Evolutionary conservation across 2,888 invertebrate species (phyloP), one percentile per base, ranked within the genome.

Genomic region (Agonopterix subpropinquella): DNA sequence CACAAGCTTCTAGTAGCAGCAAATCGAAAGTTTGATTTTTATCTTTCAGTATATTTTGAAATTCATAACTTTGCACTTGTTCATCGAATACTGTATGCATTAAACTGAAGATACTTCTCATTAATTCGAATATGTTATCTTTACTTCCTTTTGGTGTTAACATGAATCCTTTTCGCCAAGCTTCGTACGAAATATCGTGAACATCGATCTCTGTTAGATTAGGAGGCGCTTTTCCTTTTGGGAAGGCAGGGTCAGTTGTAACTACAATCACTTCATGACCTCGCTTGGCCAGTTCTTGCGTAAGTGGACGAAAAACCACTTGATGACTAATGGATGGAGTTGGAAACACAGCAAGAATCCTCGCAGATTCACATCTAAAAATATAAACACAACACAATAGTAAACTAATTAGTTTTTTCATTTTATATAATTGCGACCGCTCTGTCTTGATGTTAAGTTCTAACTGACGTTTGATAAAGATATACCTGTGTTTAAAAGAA

Each of bases 261-360:
- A 88, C 56, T 0, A 86, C 65, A 0, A 77, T 67, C 0, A 90
- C 57, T 46, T 89, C 70, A 50, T 90, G 89, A 0, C 89, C 89
- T 11, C 80, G 66, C 44, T 58, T 72, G 0, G 72, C 70, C n/a
- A 90, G 58, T 41, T 81, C 83, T 2, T 73, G 64, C 8, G 73
- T 73, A 2, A 90, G 48, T 1, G 75, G 66, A 11, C 77, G 67
- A 47, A 74, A 86, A 0, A 81, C 75, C 0, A 83, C 62, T 62
- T 89, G 88, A 53, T 89, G 89, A 48, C 88, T 89, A 35, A 83
- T 70, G 0, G 85, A 81, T 1, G 88, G 77, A 2, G 64, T 58
- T 1, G 88, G 75, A 43, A 80, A 67, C 0, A 84, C 53, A 7
- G 64, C 67, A 44, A 72, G 55, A 44, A 70, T 70, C 37, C 56